Evolutionary conservation across 2,113 vertebrate species (phyloP), one percentile per base, ranked within the genome.

Genomic region (Microcebus murinus): DNA sequence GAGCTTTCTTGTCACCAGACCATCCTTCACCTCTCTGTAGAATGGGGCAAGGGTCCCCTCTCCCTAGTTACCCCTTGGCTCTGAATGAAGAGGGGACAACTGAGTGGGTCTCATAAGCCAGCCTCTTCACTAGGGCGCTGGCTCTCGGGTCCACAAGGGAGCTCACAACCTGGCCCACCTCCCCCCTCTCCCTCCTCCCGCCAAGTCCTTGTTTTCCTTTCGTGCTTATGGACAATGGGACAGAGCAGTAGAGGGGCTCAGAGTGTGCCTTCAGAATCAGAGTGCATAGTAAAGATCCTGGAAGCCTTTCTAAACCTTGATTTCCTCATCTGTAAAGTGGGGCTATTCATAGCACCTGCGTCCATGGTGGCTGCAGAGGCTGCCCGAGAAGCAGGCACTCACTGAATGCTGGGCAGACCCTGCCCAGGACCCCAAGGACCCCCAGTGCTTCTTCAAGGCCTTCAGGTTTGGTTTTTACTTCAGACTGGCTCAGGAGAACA

Each of bases 31-130:
- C 27, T 68, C 29, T 45, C n/a, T 21, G 29, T 25, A 31, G 13
- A 7, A 25, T 1, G 4, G n/a, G 61, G 29, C 0, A 23, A 4
- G 52, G 57, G 52, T 17, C n/a, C 11, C 23, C 31, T 59, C 34
- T 8, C 65, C 23, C 59, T 0, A 10, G 23, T 12, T 25, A 27
- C 34, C 65, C 82, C 34, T 52, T 0, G 27, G 31, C 27, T 50
- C n/a, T 1, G 20, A 18, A 48, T 12, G 36, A 8, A 48, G 21
- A 34, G 7, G 52, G 50, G 61, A 27, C 68, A 34, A 63, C 68
- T 1, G 42, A 17, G 8, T 6, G n/a, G 65, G 63, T 10, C 52
- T 42, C 3, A 0, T 1, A 0, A 1, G 20, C 0, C 21, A 15
- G 39, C 73, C 61, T 80, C 81, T 76, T 25, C 4, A 25, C 39